phyloP scores from a whole-genome alignment of 2,113 vertebrate genomes.

The Leptobrachium ailaonicum region DNA sequence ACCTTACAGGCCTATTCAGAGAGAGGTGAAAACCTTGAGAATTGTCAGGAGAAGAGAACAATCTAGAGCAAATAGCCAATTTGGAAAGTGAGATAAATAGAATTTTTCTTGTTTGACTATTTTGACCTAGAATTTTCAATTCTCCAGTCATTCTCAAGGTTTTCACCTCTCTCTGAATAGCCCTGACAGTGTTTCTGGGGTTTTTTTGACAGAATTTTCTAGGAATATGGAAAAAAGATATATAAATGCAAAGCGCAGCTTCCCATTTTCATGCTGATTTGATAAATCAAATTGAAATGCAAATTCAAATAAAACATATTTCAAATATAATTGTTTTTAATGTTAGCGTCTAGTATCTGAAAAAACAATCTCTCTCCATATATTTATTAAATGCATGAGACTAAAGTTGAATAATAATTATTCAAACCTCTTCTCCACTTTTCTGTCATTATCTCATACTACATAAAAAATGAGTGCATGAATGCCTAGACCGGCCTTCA shows the following conservation, averaged over 20 bases:
- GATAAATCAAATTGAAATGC: slow-evolving; percentile 44
- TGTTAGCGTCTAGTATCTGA: slow-evolving; percentile 16
- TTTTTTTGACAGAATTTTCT: background rate
- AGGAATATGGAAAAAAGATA: slow-evolving; percentile 2
- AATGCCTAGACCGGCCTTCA: too few relatives aligned
- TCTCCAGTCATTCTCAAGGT: too few relatives aligned
- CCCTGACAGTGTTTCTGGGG: too few relatives aligned
- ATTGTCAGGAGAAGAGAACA: too few relatives aligned
- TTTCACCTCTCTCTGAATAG: too few relatives aligned
- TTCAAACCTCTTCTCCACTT: background rate
- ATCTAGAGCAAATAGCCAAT: too few relatives aligned
- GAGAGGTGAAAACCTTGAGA: too few relatives aligned
- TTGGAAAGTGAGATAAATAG: too few relatives aligned
- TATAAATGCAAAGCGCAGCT: slow-evolving; percentile 2
- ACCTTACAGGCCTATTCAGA: too few relatives aligned
- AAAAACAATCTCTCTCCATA: slow-evolving; percentile 33
- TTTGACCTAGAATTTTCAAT: too few relatives aligned
- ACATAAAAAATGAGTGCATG: too few relatives aligned
- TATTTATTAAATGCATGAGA: background rate
- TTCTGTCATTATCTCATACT: background rate
- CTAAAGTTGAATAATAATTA: background rate
- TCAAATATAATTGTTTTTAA: slow-evolving; percentile 21
- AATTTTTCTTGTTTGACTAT: too few relatives aligned
- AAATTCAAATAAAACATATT: slow-evolving; percentile 27
- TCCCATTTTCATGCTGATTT: background rate